Evolutionary conservation across 2,797 vertebrate genomes (phyloP), one percentile per base, ranked within the genome.

Genomic region (Mareca strepera): DNA sequence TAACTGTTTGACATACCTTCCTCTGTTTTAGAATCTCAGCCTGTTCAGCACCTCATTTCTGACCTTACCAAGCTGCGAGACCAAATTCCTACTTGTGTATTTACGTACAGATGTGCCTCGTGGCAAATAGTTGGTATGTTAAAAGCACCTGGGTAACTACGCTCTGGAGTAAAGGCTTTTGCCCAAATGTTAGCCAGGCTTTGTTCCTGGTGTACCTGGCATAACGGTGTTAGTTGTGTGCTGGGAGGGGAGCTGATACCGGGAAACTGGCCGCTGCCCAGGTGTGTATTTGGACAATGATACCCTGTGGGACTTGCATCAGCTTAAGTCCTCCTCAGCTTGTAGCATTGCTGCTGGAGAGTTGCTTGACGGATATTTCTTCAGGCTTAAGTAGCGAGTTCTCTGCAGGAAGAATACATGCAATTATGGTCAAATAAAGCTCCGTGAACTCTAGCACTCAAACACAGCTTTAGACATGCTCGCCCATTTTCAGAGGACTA

Each of bases 291-390:
- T 68, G 58, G 33, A 39, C 0, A 0, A 11, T 14, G 44, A 33
- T 70, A 5, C 2, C 18, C 13, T 5, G 3, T 37, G 26, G 22
- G 18, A 4, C 0, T 0, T 41, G 15, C 14, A 1, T 80, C 1
- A 1, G 22, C 37, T 86, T 85, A 0, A 0, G 7, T 58, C 64
- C 28, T 72, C 31, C 17, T 78, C 48, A 22, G 55, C 80, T 50
- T 7, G 31, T 77, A 53, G 29, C 59, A 20, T 17, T 67, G 20
- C 12, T 66, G 3, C 29, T 37, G 3, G 60, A 4, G 4, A n/a
- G 11, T 68, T 2, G 0, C 9, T 86, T 58, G 29, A 33, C 28
- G 48, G 39, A 9, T 56, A 11, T 9, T 52, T 37, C 52, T 85
- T 80, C 6, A 16, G 25, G 48, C 88, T 74, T 64, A 89, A 70